phyloP scores from a whole-genome alignment of 2,113 vertebrate species.

The Willisornis vidua region DNA sequence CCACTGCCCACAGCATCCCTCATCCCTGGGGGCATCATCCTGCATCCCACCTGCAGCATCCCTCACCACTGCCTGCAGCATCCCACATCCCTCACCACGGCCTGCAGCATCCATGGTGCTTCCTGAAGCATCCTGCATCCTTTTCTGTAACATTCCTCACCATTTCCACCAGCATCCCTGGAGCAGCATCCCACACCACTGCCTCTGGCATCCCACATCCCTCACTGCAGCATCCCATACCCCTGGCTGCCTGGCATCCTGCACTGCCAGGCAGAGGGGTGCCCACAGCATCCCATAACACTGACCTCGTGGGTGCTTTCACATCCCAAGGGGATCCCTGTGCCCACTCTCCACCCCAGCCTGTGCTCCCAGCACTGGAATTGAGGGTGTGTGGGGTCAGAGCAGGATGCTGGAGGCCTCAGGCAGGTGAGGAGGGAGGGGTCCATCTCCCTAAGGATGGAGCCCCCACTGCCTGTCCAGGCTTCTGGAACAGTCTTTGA shows the following conservation, averaged over 20 bases:
- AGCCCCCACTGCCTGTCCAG: fast-evolving
- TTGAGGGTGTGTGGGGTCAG: fast-evolving
- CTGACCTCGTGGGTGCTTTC: fast-evolving
- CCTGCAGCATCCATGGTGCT: not conserved
- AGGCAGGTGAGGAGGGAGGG: not conserved
- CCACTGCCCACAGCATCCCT: not conserved
- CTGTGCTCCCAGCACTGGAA: fast-evolving
- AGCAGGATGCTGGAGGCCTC: fast-evolving
- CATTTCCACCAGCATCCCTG: not conserved
- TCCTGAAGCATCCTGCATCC: fast-evolving
- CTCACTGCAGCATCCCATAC: not conserved
- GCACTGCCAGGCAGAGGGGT: not conserved
- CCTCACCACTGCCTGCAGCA: not conserved
- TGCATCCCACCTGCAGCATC: no score
- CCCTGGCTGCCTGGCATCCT: not conserved
- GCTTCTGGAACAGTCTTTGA: not conserved
- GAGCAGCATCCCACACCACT: not conserved
- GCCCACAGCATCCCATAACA: not conserved
- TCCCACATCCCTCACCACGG: not conserved
- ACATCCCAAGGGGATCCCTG: fast-evolving
- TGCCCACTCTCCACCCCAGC: not conserved
- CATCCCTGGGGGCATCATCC: not conserved
- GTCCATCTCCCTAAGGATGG: not conserved
- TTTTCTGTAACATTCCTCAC: not conserved
- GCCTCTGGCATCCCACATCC: fast-evolving